A percentile compares a stretch with the other conserved stretches of the same genome.
Evolutionary conservation across 2,888 invertebrate genomes (phyloP).

Genomic region (Amblyteles armatorius): DNA sequence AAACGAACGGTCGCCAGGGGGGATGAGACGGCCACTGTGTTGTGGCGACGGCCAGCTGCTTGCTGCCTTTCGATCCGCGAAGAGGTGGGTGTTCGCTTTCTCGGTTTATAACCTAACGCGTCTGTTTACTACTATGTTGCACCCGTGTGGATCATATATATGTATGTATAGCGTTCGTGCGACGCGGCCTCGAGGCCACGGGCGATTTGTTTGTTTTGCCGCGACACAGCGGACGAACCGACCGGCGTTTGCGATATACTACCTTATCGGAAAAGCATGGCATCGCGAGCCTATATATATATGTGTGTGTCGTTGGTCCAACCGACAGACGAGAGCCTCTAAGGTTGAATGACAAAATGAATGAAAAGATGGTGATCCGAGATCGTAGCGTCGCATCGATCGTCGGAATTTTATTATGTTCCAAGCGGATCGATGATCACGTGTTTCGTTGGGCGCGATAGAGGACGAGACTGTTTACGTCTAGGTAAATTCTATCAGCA

Average conservation of each 20-base stretch:
- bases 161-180: not conserved
- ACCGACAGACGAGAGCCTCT: not conserved
- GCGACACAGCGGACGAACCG: not conserved
- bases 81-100: conserved; percentile 70
- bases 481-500: conserved; percentile 50
- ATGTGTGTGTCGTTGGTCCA: not conserved
- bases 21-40: conserved; percentile 71
- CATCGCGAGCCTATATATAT: not conserved
- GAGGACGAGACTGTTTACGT: conserved; percentile 49
- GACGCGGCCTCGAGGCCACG: not conserved
- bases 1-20: conserved; percentile 54
- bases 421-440: conserved; percentile 29
- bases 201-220: not conserved
- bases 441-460: not conserved
- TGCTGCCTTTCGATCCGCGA: conserved; percentile 68
- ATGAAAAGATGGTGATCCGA: not conserved
- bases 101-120: conserved; percentile 12
- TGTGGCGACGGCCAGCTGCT: conserved; percentile 72
- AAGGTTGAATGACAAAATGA: not conserved
- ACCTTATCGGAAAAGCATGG: conserved; percentile 1
- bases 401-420: conserved; percentile 23
- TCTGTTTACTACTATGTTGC: conserved; percentile 4
- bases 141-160: not conserved
- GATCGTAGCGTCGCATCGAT: not conserved
- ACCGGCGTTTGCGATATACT: not conserved